These are phyloP conservation scores for Metacarcinus magister DNA, from an alignment of 2,888 invertebrate species.

Conservation along the genomic window DNA sequence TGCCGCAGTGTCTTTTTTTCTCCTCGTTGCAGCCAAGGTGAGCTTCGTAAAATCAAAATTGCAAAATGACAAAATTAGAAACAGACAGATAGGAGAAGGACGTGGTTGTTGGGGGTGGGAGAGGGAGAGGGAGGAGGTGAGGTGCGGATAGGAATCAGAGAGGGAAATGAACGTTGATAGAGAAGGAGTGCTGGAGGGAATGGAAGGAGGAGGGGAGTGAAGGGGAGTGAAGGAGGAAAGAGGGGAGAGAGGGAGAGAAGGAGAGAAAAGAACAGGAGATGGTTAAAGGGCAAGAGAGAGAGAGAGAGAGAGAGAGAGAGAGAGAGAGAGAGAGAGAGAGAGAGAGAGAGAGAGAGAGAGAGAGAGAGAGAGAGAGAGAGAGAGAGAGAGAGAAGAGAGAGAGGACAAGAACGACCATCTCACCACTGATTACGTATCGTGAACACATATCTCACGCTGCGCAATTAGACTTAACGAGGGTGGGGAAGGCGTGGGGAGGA, in stretches of 20 bases:
- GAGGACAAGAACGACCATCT: neutral
- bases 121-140: neutral
- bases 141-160: neutral
- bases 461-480: conserved; percentile 7
- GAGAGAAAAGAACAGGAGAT: neutral
- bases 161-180: neutral
- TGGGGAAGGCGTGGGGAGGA: neutral
- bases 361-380: neutral
- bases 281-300: neutral
- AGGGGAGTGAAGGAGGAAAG: neutral
- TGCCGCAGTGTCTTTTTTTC: too few relatives aligned
- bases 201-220: neutral
- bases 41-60: too few relatives aligned
- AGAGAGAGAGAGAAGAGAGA: neutral
- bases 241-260: neutral
- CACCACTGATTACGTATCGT: neutral
- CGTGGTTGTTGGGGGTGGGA: neutral
- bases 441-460: neutral
- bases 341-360: conserved; percentile 20
- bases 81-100: too few relatives aligned
- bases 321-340: neutral
- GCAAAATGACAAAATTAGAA: too few relatives aligned
- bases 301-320: neutral
- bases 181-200: neutral
- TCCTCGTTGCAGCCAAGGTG: too few relatives aligned